These are phyloP conservation scores for Ennomos fuscantarius DNA, from an alignment of 2,888 invertebrate genomes.

Conservation along the genomic window DNA sequence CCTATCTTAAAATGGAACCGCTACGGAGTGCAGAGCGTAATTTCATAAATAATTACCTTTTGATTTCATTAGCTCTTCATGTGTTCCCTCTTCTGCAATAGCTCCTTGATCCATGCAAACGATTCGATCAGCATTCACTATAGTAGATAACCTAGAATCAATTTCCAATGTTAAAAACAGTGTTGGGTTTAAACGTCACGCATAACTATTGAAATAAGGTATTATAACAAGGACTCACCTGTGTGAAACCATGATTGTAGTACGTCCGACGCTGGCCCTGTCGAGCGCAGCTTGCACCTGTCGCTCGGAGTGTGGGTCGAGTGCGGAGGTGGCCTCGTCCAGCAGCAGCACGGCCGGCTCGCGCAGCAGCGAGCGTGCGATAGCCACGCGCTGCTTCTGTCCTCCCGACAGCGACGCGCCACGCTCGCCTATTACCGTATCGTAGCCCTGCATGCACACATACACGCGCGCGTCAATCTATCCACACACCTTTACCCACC, in stretches of 20 bases:
- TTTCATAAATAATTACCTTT: constrained; percentile 77
- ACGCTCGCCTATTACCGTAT: constrained; percentile 91
- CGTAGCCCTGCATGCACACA: constrained; percentile 84
- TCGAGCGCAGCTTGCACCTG: constrained; percentile 92
- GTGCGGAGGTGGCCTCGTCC: constrained; percentile 94
- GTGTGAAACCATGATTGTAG: constrained; percentile 89
- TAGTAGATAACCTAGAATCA: constrained; percentile 86
- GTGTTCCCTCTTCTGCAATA: constrained; percentile 90
- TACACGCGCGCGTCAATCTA: background rate
- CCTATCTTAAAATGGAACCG: background rate
- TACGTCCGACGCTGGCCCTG: constrained; percentile 88
- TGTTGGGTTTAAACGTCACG: background rate
- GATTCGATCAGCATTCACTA: constrained; percentile 89
- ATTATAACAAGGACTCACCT: constrained; percentile 6
- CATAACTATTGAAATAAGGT: no score
- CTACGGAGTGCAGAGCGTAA: background rate
- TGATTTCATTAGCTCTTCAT: constrained; percentile 88
- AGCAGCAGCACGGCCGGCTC: constrained; percentile 90
- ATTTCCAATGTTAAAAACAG: background rate
- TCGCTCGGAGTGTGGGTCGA: constrained; percentile 92
- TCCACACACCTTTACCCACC: background rate
- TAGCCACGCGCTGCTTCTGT: constrained; percentile 93
- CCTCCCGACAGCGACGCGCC: constrained; percentile 93
- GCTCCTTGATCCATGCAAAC: constrained; percentile 89
- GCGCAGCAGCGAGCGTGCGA: constrained; percentile 91